phyloP scores from a whole-genome alignment of 2,888 invertebrate genomes.

The Theodoxus fluviatilis region DNA sequence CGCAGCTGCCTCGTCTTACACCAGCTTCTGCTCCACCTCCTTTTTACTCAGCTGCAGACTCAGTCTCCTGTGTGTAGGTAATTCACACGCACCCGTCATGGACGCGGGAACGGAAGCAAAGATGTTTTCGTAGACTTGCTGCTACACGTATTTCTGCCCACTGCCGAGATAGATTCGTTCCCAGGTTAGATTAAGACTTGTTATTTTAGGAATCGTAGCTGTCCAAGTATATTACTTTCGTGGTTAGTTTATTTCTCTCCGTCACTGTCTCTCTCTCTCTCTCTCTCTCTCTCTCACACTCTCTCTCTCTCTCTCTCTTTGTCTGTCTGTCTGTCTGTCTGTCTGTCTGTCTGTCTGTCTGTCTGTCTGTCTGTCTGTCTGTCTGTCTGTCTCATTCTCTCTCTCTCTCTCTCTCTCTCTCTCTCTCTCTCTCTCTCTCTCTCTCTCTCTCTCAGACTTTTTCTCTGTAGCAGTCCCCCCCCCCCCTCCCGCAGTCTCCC shows the following conservation, averaged over 20 bases:
- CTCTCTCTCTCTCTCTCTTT: not conserved
- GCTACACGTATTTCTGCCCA: too few species aligned
- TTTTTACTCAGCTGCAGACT: too few species aligned
- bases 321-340: not conserved
- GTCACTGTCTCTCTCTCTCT: not conserved
- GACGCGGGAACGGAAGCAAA: too few species aligned
- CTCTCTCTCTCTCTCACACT: not conserved
- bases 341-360: not conserved
- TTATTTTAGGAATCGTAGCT: not conserved
- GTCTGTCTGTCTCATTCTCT: constrained; percentile 12
- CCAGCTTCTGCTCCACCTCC: too few species aligned
- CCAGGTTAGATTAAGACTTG: not conserved
- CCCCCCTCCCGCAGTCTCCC: too few species aligned
- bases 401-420: constrained; percentile 20
- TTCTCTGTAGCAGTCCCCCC: too few species aligned
- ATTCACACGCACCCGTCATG: too few species aligned
- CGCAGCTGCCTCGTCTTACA: too few species aligned
- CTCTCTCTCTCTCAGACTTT: constrained; percentile 2
- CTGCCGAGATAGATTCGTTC: too few species aligned
- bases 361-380: not conserved
- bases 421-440: constrained; percentile 19
- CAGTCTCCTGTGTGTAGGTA: too few species aligned
- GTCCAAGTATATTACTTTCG: not conserved
- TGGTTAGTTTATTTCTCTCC: not conserved
- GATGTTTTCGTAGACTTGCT: too few species aligned